phyloP scores from a whole-genome alignment of 2,888 invertebrate genomes.

The Eumacrocentrus americanus region DNA sequence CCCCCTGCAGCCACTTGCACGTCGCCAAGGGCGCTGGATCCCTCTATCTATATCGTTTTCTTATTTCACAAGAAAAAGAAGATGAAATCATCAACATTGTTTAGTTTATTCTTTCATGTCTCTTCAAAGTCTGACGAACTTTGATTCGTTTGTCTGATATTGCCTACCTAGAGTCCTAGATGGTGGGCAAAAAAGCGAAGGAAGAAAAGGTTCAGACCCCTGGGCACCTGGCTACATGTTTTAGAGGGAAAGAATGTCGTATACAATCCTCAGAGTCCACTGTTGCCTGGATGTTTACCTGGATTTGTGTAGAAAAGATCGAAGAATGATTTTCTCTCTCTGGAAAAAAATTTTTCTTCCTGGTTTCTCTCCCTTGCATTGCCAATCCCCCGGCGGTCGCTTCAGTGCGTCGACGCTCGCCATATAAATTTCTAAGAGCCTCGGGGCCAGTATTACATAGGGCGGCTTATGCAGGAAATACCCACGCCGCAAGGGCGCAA shows the following conservation, averaged over 20 bases:
- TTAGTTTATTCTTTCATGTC: no score
- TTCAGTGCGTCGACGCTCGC: slow-evolving; percentile 29
- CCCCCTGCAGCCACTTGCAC: no score
- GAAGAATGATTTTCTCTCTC: neutral
- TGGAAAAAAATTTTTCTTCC: slow-evolving; percentile 17
- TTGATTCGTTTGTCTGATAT: no score
- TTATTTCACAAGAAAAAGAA: no score
- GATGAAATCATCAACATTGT: no score
- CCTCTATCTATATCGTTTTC: no score
- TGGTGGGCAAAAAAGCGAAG: slow-evolving; percentile 15
- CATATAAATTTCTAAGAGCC: slow-evolving; percentile 48
- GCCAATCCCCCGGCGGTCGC: slow-evolving; percentile 19
- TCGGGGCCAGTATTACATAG: slow-evolving; percentile 34
- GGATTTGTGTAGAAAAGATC: neutral
- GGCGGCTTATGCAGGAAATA: slow-evolving; percentile 23
- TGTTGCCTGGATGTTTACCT: neutral
- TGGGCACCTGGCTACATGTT: neutral
- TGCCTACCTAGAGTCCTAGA: no score
- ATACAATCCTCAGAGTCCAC: neutral
- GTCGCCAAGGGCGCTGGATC: no score
- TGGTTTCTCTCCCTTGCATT: slow-evolving; percentile 12
- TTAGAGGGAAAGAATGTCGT: neutral
- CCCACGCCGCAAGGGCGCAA: slow-evolving; percentile 20
- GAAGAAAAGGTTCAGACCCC: neutral
- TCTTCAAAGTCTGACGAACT: no score